Base-by-base conservation (phyloP, 2,797 vertebrate species). In the Mastacembelus armatus region DNA sequence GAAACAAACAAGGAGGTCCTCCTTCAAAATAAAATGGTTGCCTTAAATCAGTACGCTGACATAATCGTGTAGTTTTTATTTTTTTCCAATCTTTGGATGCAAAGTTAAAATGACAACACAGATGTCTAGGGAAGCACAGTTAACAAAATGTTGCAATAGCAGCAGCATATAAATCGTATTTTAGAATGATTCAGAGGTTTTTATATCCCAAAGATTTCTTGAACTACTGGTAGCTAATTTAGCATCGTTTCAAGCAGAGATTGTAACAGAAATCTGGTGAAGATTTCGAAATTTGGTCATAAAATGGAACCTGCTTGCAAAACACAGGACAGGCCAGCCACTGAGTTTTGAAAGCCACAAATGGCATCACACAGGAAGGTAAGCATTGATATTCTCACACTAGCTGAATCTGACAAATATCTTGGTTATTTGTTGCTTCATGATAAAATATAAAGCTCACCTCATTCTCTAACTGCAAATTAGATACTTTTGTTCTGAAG, bases 21-120 rank as follows among this genome's bases (percentile, higher is more conserved):
- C 43, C 40, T 81, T 77, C 73, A 80, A 70, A 77, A 78, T 79
- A 68, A 81, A 74, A 47, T 2, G 0, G 8, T 5, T 30, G 2
- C n/a, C n/a, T n/a, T 30, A 26, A 3, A 26, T 24, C 5, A 26
- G 3, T 26, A 26, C 26, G n/a, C n/a, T n/a, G n/a, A n/a, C n/a
- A n/a, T n/a, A n/a, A n/a, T n/a, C n/a, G n/a, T n/a, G 24, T 24
- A 7, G 12, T 22, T 12, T 22, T 6, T 12, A 7, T 18, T 43
- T 43, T 4, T 9, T 42, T n/a, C n/a, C n/a, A n/a, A n/a, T n/a
- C n/a, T n/a, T n/a, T n/a, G n/a, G n/a, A n/a, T n/a, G n/a, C n/a
- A n/a, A n/a, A n/a, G n/a, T n/a, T n/a, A n/a, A n/a, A n/a, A n/a
- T n/a, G n/a, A n/a, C 5, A 24, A 5, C 4, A 14, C 5, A 7